Base-by-base conservation (phyloP, 2,888 invertebrate genomes). In the Cheilosia vulpina region DNA sequence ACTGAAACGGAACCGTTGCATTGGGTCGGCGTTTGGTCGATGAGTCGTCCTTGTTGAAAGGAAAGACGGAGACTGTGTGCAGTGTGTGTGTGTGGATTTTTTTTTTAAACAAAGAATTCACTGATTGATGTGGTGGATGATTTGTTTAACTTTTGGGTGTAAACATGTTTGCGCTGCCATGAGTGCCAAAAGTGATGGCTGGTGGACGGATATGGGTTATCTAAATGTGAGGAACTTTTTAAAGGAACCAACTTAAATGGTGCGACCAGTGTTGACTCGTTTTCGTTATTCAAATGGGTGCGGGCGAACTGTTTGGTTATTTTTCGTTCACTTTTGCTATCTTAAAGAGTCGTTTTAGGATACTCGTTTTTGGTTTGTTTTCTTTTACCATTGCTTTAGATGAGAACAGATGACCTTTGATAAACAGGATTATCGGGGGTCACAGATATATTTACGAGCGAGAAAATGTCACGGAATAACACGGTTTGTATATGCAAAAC, bases 91-190 rank as follows among this genome's bases (percentile, higher is more conserved):
- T 34, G 13, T 47, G 24, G 5, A 38, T 69, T 38, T 60, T 71
- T 71, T 50, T 57, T 57, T 72, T 65, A 63, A 68, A 45, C 66
- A 45, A 53, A n/a, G 27, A 73, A 45, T 60, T 38, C 53, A 72
- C 57, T 81, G 76, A 81, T 80, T 76, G 76, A 80, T 80, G 71
- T 62, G 60, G 85, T 57, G 45, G 60, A 69, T 80, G 73, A 73
- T 63, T 71, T 80, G 57, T 41, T 80, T 80, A 47, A 58, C 31
- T 60, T 73, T 69, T 41, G 73, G 63, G 53, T 71, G 84, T 65
- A 80, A 80, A 66, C 80, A 52, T 55, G 66, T 71, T 69, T 76
- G 65, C 41, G 63, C 38, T 47, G 62, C 34, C 34, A 81, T 31
- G 47, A 58, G 24, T 31, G n/a, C 41, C 47, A 31, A 11, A 45